These are phyloP conservation scores for Brachionus koreanus DNA, from an alignment of 1,140 invertebrate species.

Conservation along the genomic window DNA sequence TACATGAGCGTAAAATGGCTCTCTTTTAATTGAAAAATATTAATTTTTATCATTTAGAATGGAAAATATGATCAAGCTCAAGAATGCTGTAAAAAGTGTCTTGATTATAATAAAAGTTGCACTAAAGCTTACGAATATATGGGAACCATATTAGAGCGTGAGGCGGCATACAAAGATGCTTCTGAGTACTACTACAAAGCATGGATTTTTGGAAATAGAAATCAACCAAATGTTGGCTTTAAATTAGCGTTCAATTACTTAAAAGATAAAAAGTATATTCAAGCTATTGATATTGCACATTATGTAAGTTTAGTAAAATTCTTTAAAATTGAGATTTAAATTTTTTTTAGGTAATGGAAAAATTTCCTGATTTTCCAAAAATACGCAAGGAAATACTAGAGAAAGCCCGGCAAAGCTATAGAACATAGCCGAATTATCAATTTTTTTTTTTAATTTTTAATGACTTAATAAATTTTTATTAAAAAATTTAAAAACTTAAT, in stretches of 20 bases:
- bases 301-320: slow-evolving; percentile 59
- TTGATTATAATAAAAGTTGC: slow-evolving; percentile 79
- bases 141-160: slow-evolving; percentile 82
- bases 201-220: slow-evolving; percentile 74
- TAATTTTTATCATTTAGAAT: slow-evolving; percentile 54
- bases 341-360: slow-evolving; percentile 64
- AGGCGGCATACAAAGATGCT: slow-evolving; percentile 82
- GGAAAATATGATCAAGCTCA: slow-evolving; percentile 79
- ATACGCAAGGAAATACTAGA: slow-evolving; percentile 88
- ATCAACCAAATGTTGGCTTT: slow-evolving; percentile 69
- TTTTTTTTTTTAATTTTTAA: not conserved
- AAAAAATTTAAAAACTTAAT: not conserved
- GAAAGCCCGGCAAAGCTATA: slow-evolving; percentile 78
- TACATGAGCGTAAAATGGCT: slow-evolving; percentile 69
- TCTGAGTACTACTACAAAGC: slow-evolving; percentile 75
- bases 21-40: not conserved
- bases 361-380: slow-evolving; percentile 80
- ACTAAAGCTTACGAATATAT: slow-evolving; percentile 82
- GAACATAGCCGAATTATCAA: slow-evolving; percentile 53
- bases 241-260: slow-evolving; percentile 85
- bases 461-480: not conserved
- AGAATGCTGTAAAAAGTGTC: slow-evolving; percentile 72
- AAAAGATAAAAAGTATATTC: slow-evolving; percentile 81
- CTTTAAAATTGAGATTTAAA: slow-evolving; percentile 12
- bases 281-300: slow-evolving; percentile 78